Percentiles rank a stretch among this genome's conserved stretches.
Evolutionary conservation across 2,888 invertebrate genomes (phyloP).

Genomic region (Taphrorychus bicolor): DNA sequence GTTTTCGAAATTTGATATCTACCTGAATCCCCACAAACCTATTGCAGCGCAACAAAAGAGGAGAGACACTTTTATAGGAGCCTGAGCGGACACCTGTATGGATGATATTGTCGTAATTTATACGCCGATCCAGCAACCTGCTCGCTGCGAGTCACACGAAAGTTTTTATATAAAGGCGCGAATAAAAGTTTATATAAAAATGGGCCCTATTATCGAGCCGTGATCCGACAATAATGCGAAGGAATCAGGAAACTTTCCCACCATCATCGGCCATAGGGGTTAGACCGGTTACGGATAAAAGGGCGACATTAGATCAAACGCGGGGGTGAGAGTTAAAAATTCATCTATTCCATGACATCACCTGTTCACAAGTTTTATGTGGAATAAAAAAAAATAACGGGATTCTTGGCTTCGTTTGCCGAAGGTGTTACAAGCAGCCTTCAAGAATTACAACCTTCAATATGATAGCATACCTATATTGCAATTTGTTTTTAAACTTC

Average conservation of each 20-base stretch:
- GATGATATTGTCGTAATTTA: conserved; percentile 35
- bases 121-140: conserved; percentile 32
- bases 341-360: not conserved
- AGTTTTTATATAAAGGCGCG: conserved; percentile 49
- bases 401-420: no score
- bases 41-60: conserved; percentile 19
- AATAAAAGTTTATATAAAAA: conserved; percentile 43
- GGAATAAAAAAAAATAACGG: no score
- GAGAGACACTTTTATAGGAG: conserved; percentile 25
- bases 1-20: conserved; percentile 25
- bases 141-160: conserved; percentile 29
- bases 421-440: no score
- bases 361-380: no score
- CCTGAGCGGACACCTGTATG: conserved; percentile 32
- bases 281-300: not conserved
- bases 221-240: conserved; percentile 32
- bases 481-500: no score
- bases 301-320: not conserved
- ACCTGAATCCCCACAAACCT: conserved; percentile 27
- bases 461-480: no score
- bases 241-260: conserved; percentile 36
- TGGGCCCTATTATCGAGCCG: conserved; percentile 24
- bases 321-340: not conserved
- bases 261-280: conserved; percentile 10
- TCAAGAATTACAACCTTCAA: no score